Evolutionary conservation across 2,888 invertebrate species (phyloP), one percentile per base, ranked within the genome.

Genomic region (Drepana falcataria): DNA sequence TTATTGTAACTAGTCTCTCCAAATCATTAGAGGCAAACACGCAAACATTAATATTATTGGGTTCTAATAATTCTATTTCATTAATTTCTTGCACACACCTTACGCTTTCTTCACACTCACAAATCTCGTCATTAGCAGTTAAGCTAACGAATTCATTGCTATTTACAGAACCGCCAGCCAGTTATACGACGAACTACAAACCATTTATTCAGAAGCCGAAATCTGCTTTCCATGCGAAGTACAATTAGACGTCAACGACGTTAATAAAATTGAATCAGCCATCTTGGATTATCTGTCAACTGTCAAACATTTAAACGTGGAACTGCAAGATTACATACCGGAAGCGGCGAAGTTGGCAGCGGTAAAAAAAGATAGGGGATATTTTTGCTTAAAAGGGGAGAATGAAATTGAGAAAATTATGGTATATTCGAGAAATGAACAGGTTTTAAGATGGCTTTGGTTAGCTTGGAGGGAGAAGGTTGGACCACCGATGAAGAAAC

Each of bases 391-490:
- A 47, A 84, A 86, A 57, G 93, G 93, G 0, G 95, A 95, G 73
- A 91, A 91, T 0, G 94, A 94, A 66, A 81, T 95, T 64, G 93
- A 93, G 52, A 83, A 83, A 9, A 66, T 95, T 48, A 93, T 95
- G 92, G 79, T 83, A 21, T 77, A 81, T 53, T 84, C 89, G 1
- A 86, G 72, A 51, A 83, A 87, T 35, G 87, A 91, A 61, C 71
- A 81, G 2, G 87, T 93, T 51, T 79, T 95, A 53, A 81, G 83
- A 59, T 93, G 93, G 92, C 83, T 93, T 0, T 96, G 96, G 96
- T 73, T 87, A 21, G 83, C 85, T 3, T 96, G 95, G 95, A 87
- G 95, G 59, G 87, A 94, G 60, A 91, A 85, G 9, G 92, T 94
- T 4, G 94, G 94, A 0, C 86, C 86, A 0, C 76, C 83, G 2